Base-by-base conservation (phyloP, 2,113 vertebrate genomes). In the Microcebus ravelobensis region DNA sequence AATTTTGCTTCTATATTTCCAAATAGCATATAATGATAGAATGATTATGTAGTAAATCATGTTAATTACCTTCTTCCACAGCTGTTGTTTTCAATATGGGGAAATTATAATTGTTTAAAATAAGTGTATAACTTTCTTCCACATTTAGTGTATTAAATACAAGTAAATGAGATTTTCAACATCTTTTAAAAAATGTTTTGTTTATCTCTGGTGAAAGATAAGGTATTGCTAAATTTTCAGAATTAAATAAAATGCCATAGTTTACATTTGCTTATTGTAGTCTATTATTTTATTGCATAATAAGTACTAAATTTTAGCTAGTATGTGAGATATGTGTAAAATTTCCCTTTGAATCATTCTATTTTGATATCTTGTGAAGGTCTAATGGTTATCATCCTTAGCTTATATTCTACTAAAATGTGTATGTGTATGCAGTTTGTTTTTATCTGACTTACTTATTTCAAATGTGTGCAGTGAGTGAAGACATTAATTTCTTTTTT, bases 71-170 rank as follows among this genome's bases (percentile, higher is more conserved):
- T 97, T 94, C 76, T 94, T 94, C 65, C 67, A 96, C 95, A 96
- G 96, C 96, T 96, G 92, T 91, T 98, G 94, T 96, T 98, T 95
- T 94, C 91, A 98, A 81, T 96, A 90, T 90, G 76, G 20, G n/a
- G 59, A 97, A 96, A 95, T 94, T 97, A 77, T 85, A 97, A 97
- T 96, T 97, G 85, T 97, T 96, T 96, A 95, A 97, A 97, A 96
- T 97, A 96, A 97, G 55, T 95, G 5, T 59, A 20, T 96, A 92
- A 55, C 79, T 96, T 96, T 96, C 74, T 90, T 89, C 67, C 6
- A 73, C 59, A 87, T 94, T 96, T 96, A 93, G 23, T 93, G 29
- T 67, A 86, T 63, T 86, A 96, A 95, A 88, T 94, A 88, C 74
- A 94, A 97, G 76, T 76, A 97, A 97, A 97, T 94, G 83, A 94